phyloP scores from a whole-genome alignment of 2,113 vertebrate genomes.

The Glaucomys volans region DNA sequence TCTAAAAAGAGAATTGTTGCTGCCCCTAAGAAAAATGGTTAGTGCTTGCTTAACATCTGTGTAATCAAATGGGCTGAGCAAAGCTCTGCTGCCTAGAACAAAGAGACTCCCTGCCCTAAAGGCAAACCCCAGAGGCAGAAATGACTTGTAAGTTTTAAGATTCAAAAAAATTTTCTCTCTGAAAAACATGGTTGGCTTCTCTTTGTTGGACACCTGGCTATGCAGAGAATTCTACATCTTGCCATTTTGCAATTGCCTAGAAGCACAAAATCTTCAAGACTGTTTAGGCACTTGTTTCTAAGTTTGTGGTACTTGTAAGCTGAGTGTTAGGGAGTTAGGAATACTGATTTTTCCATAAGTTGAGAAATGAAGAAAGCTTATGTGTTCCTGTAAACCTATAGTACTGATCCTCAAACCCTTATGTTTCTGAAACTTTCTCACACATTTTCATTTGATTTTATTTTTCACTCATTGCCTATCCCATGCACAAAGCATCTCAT shows the following conservation, averaged over 20 bases:
- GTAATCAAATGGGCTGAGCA: neutral
- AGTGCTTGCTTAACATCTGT: neutral
- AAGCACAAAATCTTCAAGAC: neutral
- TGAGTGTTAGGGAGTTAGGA: neutral
- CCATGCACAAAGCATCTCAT: neutral
- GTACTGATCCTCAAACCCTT: neutral
- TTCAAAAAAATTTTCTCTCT: neutral
- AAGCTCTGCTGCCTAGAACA: neutral
- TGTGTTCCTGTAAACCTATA: neutral
- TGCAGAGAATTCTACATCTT: neutral
- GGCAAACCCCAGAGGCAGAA: neutral
- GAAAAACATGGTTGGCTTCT: neutral
- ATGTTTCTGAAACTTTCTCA: neutral
- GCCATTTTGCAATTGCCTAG: neutral
- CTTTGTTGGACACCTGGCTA: neutral
- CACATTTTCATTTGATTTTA: neutral
- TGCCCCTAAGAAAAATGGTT: constrained; percentile 4
- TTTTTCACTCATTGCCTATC: neutral
- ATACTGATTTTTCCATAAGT: neutral
- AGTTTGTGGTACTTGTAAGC: neutral
- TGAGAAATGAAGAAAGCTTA: neutral
- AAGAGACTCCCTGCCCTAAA: neutral
- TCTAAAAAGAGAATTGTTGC: neutral
- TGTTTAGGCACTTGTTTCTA: neutral
- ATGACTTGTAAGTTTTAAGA: neutral